phyloP scores from a whole-genome alignment of 2,888 invertebrate species.

The Lymantria monacha region DNA sequence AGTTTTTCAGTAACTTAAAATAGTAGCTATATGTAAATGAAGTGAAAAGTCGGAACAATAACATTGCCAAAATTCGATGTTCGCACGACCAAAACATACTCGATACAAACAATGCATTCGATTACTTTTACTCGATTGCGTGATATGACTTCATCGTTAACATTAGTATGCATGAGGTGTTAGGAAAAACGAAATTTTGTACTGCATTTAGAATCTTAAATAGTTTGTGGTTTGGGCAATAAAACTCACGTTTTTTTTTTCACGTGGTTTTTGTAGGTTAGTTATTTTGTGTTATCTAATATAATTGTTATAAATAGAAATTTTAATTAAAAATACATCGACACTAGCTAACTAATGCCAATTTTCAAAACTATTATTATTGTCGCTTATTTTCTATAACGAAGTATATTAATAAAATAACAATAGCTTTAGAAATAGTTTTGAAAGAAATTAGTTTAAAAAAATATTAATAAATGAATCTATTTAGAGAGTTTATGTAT shows the following conservation, averaged over 20 bases:
- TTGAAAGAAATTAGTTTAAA: too few species aligned
- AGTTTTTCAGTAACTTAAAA: too few species aligned
- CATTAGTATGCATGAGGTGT: conserved; percentile 37
- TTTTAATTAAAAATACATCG: too few species aligned
- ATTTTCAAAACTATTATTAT: too few species aligned
- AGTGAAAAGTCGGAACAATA: conserved; percentile 29
- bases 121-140: conserved; percentile 43
- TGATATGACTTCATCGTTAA: conserved; percentile 52
- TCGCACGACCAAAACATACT: background rate
- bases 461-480: too few species aligned
- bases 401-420: too few species aligned
- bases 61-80: conserved; percentile 27
- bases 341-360: too few species aligned
- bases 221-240: conserved; percentile 25
- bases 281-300: too few species aligned
- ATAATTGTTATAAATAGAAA: too few species aligned
- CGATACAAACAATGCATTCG: conserved; percentile 26
- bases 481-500: too few species aligned
- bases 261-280: background rate
- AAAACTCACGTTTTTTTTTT: background rate
- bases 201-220: conserved; percentile 30
- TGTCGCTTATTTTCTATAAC: too few species aligned
- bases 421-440: too few species aligned
- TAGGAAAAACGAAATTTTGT: conserved; percentile 50
- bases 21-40: conserved; percentile 33